These are phyloP conservation scores for Xenus cinereus DNA, from an alignment of 2,113 vertebrate species.

Conservation along the genomic window DNA sequence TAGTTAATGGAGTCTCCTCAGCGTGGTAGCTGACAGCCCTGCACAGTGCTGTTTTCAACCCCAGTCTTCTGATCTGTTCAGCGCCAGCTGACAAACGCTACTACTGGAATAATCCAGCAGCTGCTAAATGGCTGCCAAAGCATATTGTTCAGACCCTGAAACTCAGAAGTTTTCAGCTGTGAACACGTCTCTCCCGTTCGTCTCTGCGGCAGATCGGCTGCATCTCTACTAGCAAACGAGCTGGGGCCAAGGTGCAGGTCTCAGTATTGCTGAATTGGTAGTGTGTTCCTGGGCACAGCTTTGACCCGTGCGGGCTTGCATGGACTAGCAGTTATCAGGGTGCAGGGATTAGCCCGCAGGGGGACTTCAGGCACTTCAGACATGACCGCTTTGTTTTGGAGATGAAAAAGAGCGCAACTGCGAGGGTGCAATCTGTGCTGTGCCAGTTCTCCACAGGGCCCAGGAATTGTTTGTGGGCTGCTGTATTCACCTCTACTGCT, in stretches of 20 bases:
- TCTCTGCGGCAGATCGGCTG: neutral
- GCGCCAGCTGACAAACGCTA: neutral
- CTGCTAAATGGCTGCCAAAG: neutral
- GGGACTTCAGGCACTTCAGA: neutral
- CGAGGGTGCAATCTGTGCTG: neutral
- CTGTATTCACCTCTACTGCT: neutral
- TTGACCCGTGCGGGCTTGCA: accelerated
- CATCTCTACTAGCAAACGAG: neutral
- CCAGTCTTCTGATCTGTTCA: neutral
- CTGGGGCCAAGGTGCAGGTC: neutral
- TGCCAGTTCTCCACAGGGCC: neutral
- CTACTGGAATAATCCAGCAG: neutral
- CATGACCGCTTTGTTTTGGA: neutral
- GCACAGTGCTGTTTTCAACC: neutral
- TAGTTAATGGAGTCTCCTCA: neutral
- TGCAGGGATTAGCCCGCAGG: neutral
- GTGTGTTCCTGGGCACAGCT: neutral
- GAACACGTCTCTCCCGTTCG: accelerated
- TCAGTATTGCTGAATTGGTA: neutral
- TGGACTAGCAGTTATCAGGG: neutral
- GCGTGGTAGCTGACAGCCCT: neutral
- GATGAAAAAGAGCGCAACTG: neutral
- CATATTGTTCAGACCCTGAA: neutral
- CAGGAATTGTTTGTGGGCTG: neutral
- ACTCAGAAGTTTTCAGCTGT: neutral